phyloP scores from a whole-genome alignment of 2,113 vertebrate species.

The Cavia aperea region DNA sequence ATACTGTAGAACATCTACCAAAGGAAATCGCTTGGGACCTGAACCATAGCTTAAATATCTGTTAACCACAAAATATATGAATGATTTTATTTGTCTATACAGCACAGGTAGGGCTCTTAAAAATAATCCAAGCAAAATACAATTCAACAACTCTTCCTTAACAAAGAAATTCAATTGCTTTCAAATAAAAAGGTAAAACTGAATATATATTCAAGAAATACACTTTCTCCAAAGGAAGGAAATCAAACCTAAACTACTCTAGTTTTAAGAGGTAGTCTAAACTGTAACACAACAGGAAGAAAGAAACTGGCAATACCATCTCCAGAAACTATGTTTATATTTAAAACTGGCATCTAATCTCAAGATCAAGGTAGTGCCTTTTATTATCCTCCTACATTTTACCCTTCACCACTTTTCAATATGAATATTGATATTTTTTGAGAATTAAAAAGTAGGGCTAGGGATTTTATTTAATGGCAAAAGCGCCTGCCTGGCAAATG shows the following conservation, averaged over 20 bases:
- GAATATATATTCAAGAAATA: constrained; percentile 27
- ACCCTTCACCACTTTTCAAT: not conserved
- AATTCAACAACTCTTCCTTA: constrained; percentile 17
- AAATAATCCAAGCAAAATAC: not conserved
- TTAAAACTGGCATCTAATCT: constrained; percentile 28
- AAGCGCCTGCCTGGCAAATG: no score
- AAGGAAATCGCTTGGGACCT: constrained; percentile 96
- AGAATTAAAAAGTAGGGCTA: not conserved
- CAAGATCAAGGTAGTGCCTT: not conserved
- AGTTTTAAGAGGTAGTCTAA: not conserved
- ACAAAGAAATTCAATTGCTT: constrained; percentile 28
- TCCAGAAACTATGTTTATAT: constrained; percentile 8
- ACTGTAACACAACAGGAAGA: constrained; percentile 4
- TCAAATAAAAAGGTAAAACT: constrained; percentile 23
- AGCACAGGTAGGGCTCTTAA: not conserved
- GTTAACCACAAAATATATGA: constrained; percentile 68
- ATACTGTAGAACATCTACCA: constrained; percentile 98
- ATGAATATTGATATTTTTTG: not conserved
- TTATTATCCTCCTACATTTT: not conserved
- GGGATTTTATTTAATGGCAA: no score
- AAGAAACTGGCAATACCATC: not conserved
- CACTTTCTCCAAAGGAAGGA: not conserved
- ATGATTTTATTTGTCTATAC: constrained; percentile 29
- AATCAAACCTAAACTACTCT: not conserved
- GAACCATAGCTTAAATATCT: constrained; percentile 98